Evolutionary conservation across 2,888 invertebrate species (phyloP).

Genomic region (Apamea monoglypha): DNA sequence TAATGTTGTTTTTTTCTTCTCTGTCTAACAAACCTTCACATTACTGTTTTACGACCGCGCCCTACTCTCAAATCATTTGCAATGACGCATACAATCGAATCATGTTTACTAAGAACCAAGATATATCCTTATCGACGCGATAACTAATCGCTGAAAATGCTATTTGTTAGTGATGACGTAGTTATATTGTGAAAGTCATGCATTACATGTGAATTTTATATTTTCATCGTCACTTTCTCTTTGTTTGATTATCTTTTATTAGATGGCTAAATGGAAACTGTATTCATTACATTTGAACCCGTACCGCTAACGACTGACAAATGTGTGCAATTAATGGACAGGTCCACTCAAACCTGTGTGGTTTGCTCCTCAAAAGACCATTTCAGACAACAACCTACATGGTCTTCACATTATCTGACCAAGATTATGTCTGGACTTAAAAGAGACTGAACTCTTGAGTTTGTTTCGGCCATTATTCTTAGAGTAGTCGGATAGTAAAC

Average conservation of each 20-base stretch:
- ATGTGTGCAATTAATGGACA: background rate
- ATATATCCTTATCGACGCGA: constrained; percentile 47
- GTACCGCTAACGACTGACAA: background rate
- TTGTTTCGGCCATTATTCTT: background rate
- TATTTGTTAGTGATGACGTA: constrained; percentile 40
- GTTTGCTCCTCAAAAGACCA: background rate
- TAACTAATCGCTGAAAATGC: constrained; percentile 41
- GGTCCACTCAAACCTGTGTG: background rate
- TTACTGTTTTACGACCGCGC: constrained; percentile 28
- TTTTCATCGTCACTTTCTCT: constrained; percentile 6
- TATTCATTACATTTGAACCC: background rate
- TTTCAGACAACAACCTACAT: background rate
- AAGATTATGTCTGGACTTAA: background rate
- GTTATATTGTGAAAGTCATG: constrained; percentile 22
- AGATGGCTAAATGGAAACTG: background rate
- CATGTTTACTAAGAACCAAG: constrained; percentile 42
- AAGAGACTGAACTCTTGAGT: background rate
- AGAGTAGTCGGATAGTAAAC: background rate
- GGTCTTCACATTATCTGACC: background rate
- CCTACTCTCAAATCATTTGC: constrained; percentile 21
- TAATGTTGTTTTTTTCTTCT: background rate
- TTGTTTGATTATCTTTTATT: constrained; percentile 2
- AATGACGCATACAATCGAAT: constrained; percentile 43
- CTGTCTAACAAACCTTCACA: background rate
- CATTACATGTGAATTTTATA: background rate